Conservation (phyloP, 2,113 vertebrate species). For the Caranx ignobilis region DNA sequence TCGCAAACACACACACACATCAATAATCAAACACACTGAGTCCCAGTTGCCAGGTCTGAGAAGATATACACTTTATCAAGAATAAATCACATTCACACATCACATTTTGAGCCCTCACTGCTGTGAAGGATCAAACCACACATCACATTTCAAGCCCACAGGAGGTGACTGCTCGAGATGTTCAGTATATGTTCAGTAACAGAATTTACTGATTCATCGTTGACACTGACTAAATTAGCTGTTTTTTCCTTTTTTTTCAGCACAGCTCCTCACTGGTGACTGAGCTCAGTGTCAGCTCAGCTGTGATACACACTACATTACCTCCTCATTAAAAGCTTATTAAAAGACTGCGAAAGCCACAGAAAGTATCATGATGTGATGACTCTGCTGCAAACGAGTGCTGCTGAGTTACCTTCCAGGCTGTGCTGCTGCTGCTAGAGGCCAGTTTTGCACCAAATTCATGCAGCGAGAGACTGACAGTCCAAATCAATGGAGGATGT, state of each 20-base stretch:
- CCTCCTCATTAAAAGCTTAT: constrained; percentile 12
- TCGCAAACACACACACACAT: no score
- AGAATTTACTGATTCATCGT: constrained; percentile 2
- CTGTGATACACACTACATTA: constrained; percentile 16
- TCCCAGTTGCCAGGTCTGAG: no score
- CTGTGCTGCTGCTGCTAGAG: not conserved
- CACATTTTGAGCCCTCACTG: no score
- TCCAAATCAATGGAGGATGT: no score
- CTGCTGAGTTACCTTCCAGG: not conserved
- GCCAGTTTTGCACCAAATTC: not conserved
- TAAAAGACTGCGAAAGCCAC: not conserved
- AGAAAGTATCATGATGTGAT: not conserved
- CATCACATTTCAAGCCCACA: not conserved
- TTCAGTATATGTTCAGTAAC: not conserved
- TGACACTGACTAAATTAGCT: not conserved
- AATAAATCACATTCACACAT: no score
- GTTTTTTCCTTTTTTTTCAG: not conserved
- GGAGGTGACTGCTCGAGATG: not conserved
- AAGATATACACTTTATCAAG: no score
- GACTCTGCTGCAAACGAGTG: not conserved
- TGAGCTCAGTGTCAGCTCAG: constrained; percentile 11
- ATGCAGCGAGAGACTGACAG: not conserved
- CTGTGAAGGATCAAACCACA: not conserved
- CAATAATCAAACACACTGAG: no score
- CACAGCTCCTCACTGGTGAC: not conserved